A percentile compares a stretch with the other conserved stretches of the same genome.
Evolutionary conservation across 2,113 vertebrate species (phyloP).

Genomic region (Tringa solitaria): DNA sequence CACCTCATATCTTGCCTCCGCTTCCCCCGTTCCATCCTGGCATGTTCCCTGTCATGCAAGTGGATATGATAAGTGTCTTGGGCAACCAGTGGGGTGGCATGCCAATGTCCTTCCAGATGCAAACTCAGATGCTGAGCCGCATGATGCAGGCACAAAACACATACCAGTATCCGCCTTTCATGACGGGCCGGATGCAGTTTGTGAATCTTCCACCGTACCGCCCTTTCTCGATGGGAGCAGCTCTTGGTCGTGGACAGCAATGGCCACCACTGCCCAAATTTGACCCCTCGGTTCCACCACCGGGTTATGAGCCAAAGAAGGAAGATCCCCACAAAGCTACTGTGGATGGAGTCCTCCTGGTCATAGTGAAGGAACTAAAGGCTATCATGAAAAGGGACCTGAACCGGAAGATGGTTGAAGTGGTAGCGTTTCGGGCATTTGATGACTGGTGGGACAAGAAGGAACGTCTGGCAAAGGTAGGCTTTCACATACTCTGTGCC

Average conservation of each 20-base stretch:
- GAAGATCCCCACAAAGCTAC: conserved; percentile 98
- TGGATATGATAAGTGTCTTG: conserved; percentile 90
- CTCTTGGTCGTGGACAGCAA: conserved; percentile 80
- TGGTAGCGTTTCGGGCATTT: conserved; percentile 95
- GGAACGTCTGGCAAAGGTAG: conserved; percentile 92
- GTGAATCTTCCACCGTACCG: conserved; percentile 83
- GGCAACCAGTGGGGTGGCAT: conserved; percentile 91
- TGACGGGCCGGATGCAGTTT: conserved; percentile 82
- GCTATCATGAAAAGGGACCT: conserved; percentile 99
- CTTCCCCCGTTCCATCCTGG: conserved; percentile 82
- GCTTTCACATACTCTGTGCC: background rate
- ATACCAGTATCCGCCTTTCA: conserved; percentile 85
- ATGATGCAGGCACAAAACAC: conserved; percentile 90
- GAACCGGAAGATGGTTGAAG: conserved; percentile 98
- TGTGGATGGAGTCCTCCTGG: conserved; percentile 90
- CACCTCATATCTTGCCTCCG: conserved; percentile 81
- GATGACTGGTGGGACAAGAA: conserved; percentile 99
- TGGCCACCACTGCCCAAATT: conserved; percentile 93
- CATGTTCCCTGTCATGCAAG: conserved; percentile 90
- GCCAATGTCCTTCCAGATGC: conserved; percentile 99
- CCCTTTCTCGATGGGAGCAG: conserved; percentile 78
- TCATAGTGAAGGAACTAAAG: conserved; percentile 97
- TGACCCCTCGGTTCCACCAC: conserved; percentile 92
- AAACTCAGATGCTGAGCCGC: conserved; percentile 97
- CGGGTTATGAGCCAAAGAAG: conserved; percentile 90